phyloP scores from a whole-genome alignment of 92 coral and sea anemone genomes.

The Ricordea florida region DNA sequence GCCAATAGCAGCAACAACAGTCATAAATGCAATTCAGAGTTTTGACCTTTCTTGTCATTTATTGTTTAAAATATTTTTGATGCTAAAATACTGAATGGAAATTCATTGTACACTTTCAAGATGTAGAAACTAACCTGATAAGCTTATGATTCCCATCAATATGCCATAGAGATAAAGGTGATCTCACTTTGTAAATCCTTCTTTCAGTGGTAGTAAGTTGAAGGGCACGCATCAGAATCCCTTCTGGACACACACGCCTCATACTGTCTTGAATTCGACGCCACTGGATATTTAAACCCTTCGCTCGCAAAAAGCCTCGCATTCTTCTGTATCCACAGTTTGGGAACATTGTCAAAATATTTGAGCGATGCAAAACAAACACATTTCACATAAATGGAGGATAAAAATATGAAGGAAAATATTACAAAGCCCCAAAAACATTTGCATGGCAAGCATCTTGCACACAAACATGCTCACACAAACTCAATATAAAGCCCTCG shows the following conservation, averaged over 20 bases:
- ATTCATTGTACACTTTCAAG: background rate
- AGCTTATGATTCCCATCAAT: constrained; percentile 56
- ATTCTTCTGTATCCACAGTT: constrained; percentile 70
- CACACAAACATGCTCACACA: background rate
- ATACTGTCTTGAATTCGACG: constrained; percentile 56
- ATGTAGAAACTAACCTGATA: constrained; percentile 38
- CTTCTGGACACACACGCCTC: constrained; percentile 74
- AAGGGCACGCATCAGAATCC: constrained; percentile 55
- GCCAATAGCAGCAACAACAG: background rate
- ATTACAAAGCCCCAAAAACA: too few species aligned
- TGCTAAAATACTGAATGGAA: background rate
- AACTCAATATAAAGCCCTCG: constrained; percentile 5
- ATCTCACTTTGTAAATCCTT: constrained; percentile 33
- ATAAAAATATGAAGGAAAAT: too few species aligned
- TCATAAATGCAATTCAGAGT: background rate
- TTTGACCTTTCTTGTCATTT: background rate
- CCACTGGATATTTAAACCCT: constrained; percentile 55
- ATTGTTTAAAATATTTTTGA: too few species aligned
- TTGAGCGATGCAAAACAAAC: background rate
- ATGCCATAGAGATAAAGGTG: constrained; percentile 58
- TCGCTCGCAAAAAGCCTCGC: constrained; percentile 63
- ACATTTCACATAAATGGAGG: background rate
- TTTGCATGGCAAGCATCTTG: background rate
- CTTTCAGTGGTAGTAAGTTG: constrained; percentile 49
- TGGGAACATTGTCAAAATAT: constrained; percentile 60